Evolutionary conservation across 1,140 invertebrate genomes (phyloP), one percentile per base, ranked within the genome.

Genomic region (Drosophila oshimai): DNA sequence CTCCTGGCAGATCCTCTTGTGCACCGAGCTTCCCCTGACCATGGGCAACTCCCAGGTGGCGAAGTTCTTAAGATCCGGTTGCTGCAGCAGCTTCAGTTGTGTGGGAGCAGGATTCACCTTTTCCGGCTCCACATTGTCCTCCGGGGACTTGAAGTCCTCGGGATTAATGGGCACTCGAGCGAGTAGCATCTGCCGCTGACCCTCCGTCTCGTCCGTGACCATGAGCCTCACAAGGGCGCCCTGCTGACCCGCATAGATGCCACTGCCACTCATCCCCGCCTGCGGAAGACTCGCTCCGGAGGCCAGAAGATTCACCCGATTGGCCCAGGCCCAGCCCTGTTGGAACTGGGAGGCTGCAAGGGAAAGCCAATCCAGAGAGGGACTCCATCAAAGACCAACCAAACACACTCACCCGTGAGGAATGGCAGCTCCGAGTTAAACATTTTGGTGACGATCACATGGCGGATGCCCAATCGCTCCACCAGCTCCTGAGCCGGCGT

Each of bases 371-470:
- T n/a, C n/a, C n/a, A n/a, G n/a, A n/a, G n/a, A n/a, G n/a, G n/a
- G n/a, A n/a, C n/a, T n/a, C n/a, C n/a, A n/a, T n/a, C n/a, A n/a
- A n/a, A n/a, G n/a, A n/a, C n/a, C n/a, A n/a, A n/a, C n/a, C n/a
- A n/a, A 42, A 44, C 18, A 2, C 1, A 39, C 45, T 90, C 67
- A 93, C 95, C 93, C 24, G 94, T 94, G 4, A 96, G 91, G 78
- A 95, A 95, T 0, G 93, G 95, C 10, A 94, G 68, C 69, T 95
- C 94, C 12, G 95, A 94, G 69, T 93, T 94, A 94, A 96, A 97
- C 39, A 93, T 93, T 0, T 94, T 94, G 1, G 95, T 92, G 67
- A 94, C 95, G 0, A 96, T 91, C 31, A 97, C 92, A 83, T 97
- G 94, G 1, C 92, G 93, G 0, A 97, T 77, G 0, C 91, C 86